These are phyloP conservation scores for Armadillidium nasatum DNA, from an alignment of 1,140 invertebrate species.

Conservation along the genomic window DNA sequence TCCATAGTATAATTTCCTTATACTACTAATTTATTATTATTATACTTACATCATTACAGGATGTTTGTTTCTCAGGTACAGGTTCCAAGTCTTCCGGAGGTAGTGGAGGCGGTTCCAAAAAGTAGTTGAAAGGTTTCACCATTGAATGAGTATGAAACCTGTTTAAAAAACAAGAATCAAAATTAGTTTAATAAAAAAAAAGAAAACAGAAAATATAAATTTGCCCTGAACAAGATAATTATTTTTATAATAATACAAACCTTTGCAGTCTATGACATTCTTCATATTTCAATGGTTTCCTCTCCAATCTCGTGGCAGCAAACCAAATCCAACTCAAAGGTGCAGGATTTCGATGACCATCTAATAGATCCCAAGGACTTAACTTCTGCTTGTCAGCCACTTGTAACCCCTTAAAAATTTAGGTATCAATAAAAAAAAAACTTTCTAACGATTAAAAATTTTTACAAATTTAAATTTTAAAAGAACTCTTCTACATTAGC, in stretches of 20 bases:
- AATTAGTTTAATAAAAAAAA: too few species aligned
- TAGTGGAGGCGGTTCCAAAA: constrained; percentile 79
- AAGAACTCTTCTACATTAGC: too few species aligned
- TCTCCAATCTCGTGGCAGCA: constrained; percentile 84
- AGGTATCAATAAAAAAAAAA: too few species aligned
- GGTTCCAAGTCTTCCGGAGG: constrained; percentile 90
- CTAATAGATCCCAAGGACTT: constrained; percentile 92
- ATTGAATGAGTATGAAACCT: constrained; percentile 78
- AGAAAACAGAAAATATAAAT: too few species aligned
- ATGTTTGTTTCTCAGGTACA: constrained; percentile 54
- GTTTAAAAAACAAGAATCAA: too few species aligned
- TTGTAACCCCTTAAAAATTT: constrained; percentile 66
- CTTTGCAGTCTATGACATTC: constrained; percentile 76
- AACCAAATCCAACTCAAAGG: constrained; percentile 95
- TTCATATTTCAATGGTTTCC: constrained; percentile 87
- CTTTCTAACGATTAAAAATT: too few species aligned
- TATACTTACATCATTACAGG: neutral
- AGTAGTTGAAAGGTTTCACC: constrained; percentile 74
- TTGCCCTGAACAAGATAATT: too few species aligned
- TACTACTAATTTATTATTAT: too few species aligned
- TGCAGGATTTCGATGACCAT: constrained; percentile 90
- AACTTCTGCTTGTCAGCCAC: constrained; percentile 89
- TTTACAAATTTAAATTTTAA: too few species aligned
- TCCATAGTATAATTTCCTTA: too few species aligned
- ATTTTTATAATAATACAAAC: constrained; percentile 54